These are phyloP conservation scores for Amphipyra berbera DNA, from an alignment of 2,888 invertebrate genomes.

Conservation along the genomic window DNA sequence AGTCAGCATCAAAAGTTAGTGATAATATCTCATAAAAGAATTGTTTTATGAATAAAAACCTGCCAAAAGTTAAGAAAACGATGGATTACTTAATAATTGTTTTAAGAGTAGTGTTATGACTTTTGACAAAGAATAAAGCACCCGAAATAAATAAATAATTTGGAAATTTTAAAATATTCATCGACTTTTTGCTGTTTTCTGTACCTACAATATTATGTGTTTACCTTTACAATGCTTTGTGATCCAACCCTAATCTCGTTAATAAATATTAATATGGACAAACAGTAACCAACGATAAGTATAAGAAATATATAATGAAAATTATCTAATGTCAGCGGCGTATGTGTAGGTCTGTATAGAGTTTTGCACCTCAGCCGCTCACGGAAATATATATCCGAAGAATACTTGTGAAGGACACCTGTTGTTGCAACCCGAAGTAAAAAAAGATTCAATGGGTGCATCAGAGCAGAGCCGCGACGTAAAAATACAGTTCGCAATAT, in stretches of 20 bases:
- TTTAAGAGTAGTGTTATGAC: too few species aligned
- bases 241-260: slow-evolving; percentile 32
- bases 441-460: slow-evolving; percentile 38
- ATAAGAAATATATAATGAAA: slow-evolving; percentile 53
- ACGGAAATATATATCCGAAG: slow-evolving; percentile 28
- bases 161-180: too few species aligned
- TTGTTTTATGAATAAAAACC: too few species aligned
- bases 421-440: slow-evolving; percentile 20
- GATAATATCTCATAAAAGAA: too few species aligned
- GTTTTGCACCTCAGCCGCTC: slow-evolving; percentile 57
- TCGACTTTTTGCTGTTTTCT: too few species aligned
- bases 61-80: too few species aligned
- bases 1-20: too few species aligned
- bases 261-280: slow-evolving; percentile 59
- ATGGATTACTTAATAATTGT: too few species aligned
- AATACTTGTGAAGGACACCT: slow-evolving; percentile 56
- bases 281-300: slow-evolving; percentile 58
- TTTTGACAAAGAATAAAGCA: too few species aligned
- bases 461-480: slow-evolving; percentile 66
- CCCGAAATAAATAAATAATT: too few species aligned
- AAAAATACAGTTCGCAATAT: slow-evolving; percentile 60
- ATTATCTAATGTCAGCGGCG: slow-evolving; percentile 44
- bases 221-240: neutral
- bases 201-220: neutral
- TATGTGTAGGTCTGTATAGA: neutral